A percentile compares a stretch with the other conserved stretches of the same genome.
Evolutionary conservation across 1,140 invertebrate species (phyloP).

Genomic region (Tetramorium parvispinum): DNA sequence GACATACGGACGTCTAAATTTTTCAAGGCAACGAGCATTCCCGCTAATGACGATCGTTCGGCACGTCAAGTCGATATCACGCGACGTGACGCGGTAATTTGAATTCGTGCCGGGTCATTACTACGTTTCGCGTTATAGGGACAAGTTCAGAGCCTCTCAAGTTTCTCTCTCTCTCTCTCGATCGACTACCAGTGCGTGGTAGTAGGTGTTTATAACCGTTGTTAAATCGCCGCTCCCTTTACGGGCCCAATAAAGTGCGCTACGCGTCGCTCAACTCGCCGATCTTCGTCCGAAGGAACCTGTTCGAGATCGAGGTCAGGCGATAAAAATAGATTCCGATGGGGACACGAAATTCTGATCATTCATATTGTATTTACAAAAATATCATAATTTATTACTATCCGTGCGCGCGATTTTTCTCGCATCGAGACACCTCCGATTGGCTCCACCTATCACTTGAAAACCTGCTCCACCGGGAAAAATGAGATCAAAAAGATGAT

Average conservation of each 20-base stretch:
- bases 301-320: slow-evolving; percentile 22
- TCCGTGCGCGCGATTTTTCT: slow-evolving; percentile 16
- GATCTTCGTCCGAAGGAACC: slow-evolving; percentile 16
- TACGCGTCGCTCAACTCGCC: background rate
- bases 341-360: background rate
- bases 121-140: background rate
- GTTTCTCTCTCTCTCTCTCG: too few species aligned
- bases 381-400: slow-evolving; percentile 63
- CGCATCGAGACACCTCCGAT: slow-evolving; percentile 37
- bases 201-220: slow-evolving; percentile 36
- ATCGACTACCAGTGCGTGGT: background rate
- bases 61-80: slow-evolving; percentile 11
- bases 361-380: slow-evolving; percentile 34
- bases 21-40: slow-evolving; percentile 29
- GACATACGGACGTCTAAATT: slow-evolving; percentile 24
- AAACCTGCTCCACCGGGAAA: slow-evolving; percentile 53
- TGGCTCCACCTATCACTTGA: background rate
- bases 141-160: background rate
- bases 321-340: slow-evolving; percentile 17
- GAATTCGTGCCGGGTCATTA: slow-evolving; percentile 25
- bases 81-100: slow-evolving; percentile 27
- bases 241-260: slow-evolving; percentile 45
- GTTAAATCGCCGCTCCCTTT: slow-evolving; percentile 37
- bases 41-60: slow-evolving; percentile 35
- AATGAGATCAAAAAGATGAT: slow-evolving; percentile 57